Evolutionary conservation across 2,113 vertebrate species (phyloP).

Genomic region (Eubucco bourcierii): DNA sequence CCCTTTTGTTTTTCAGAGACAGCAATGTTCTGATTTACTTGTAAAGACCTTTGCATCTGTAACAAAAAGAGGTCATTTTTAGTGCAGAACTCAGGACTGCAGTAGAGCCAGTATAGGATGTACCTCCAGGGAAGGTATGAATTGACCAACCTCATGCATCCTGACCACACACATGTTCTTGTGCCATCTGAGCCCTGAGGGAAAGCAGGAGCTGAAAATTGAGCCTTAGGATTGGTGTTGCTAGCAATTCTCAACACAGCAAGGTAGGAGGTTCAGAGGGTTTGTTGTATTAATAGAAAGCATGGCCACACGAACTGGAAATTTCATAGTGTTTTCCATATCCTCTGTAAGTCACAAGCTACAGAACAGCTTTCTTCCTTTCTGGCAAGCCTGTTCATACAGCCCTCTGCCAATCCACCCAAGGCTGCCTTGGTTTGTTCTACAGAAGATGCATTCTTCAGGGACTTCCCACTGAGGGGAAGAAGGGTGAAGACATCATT

Average conservation of each 20-base stretch:
- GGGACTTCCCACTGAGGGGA: background rate
- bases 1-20: background rate
- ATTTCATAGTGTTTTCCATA: background rate
- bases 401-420: constrained; percentile 16
- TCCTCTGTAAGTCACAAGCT: background rate
- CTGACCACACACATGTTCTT: background rate
- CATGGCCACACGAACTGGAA: background rate
- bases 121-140: too few relatives aligned
- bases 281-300: background rate
- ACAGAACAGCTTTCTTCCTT: background rate
- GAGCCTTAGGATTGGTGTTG: background rate
- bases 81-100: background rate
- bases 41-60: background rate
- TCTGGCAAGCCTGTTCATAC: constrained; percentile 26
- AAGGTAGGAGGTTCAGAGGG: background rate
- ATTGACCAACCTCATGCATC: too few relatives aligned
- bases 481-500: background rate
- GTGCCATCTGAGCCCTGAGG: background rate
- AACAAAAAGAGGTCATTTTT: background rate
- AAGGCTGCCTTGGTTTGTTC: background rate
- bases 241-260: background rate
- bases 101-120: background rate
- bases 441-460: background rate
- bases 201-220: background rate
- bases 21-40: background rate